phyloP scores from a whole-genome alignment of 37 sponge, comb jelly and placozoan species.

The Crambe crambe region DNA sequence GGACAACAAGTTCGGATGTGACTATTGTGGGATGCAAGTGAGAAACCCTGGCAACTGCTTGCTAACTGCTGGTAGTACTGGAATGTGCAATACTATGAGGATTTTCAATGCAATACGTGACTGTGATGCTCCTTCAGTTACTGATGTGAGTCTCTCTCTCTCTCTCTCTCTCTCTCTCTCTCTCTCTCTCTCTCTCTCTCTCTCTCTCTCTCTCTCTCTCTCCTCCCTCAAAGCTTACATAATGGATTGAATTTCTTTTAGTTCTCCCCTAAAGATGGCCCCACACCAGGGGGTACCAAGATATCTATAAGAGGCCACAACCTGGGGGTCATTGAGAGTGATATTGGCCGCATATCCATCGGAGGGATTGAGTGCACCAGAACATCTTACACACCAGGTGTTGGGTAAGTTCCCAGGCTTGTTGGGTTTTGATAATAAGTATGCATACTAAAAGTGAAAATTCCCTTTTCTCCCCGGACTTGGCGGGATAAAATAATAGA shows the following conservation, averaged over 20 bases:
- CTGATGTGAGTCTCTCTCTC: conserved; percentile 10
- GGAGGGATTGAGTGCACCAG: conserved; percentile 43
- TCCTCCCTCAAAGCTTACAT: too few relatives aligned
- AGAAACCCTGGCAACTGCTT: background rate
- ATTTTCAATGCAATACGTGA: background rate
- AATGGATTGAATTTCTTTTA: too few relatives aligned
- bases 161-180: too few relatives aligned
- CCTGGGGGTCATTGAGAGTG: conserved; percentile 55
- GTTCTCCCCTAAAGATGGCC: conserved; percentile 69
- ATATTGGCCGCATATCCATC: conserved; percentile 55
- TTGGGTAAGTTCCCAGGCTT: too few relatives aligned
- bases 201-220: too few relatives aligned
- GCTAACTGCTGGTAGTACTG: background rate
- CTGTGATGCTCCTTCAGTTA: conserved; percentile 13
- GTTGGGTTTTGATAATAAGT: too few relatives aligned
- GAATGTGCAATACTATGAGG: background rate
- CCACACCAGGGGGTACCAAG: conserved; percentile 75
- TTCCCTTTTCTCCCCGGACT: too few relatives aligned
- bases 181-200: too few relatives aligned
- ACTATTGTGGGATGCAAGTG: conserved; percentile 38
- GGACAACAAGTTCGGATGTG: conserved; percentile 44
- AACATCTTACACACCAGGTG: conserved; percentile 27
- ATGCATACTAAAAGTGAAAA: too few relatives aligned
- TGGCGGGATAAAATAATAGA: too few relatives aligned
- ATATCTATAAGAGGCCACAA: conserved; percentile 77